Evolutionary conservation across 2,113 vertebrate genomes (phyloP).

Genomic region (Scomber japonicus): DNA sequence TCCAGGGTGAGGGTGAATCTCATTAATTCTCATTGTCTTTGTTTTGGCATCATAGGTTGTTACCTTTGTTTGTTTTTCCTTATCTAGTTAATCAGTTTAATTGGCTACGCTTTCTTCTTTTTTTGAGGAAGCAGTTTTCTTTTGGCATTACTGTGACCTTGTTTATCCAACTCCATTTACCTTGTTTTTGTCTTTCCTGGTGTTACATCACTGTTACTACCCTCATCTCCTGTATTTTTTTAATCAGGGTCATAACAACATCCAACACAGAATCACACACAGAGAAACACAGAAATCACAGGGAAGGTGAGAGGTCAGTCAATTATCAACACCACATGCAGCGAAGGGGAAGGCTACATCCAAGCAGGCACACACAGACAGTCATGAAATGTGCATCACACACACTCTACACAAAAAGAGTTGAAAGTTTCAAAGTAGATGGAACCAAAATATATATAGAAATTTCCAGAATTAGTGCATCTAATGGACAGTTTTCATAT

Average conservation of each 20-base stretch:
- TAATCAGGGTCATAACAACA: neutral
- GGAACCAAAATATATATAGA: neutral
- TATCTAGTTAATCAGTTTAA: no score
- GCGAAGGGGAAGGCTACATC: neutral
- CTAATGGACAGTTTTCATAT: neutral
- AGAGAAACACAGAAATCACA: neutral
- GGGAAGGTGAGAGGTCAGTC: conserved; percentile 23
- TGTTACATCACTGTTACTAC: no score
- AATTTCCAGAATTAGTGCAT: neutral
- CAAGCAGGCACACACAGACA: neutral
- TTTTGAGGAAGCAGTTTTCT: no score
- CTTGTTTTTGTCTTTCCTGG: no score
- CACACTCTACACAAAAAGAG: neutral
- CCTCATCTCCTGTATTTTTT: no score
- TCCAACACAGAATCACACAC: neutral
- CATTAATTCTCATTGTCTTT: no score
- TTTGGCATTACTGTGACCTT: no score
- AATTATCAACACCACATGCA: conserved; percentile 16
- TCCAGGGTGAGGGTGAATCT: no score
- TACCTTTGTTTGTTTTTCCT: no score
- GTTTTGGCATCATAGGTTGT: no score
- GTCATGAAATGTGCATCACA: conserved; percentile 12
- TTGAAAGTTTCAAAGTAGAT: neutral
- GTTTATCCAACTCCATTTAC: no score
- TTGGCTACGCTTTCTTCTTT: no score